Percentiles rank a stretch among this genome's conserved stretches.
phyloP scores from a whole-genome alignment of 2,797 vertebrate genomes.

The Betta splendens region DNA sequence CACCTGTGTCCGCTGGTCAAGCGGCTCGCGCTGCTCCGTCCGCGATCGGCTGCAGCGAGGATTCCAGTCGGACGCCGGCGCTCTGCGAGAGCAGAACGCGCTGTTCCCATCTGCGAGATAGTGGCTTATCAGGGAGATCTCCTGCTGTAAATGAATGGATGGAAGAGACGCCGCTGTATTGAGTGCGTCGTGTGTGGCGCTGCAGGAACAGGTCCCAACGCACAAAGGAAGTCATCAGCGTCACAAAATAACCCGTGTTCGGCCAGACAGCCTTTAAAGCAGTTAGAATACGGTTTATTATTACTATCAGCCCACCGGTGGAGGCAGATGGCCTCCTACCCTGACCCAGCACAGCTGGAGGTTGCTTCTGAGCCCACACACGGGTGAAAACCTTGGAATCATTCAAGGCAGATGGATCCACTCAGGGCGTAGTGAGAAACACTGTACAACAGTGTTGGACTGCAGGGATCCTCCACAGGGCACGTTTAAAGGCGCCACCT shows the following conservation, averaged over 20 bases:
- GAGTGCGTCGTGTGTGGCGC: slow-evolving; percentile 20
- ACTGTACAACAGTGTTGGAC: slow-evolving; percentile 9
- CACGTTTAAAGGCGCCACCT: slow-evolving; percentile 38
- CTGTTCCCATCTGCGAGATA: slow-evolving; percentile 69
- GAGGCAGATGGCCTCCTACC: too few relatives aligned
- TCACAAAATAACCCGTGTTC: too few relatives aligned
- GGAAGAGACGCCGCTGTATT: slow-evolving; percentile 40
- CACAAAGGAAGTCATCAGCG: neutral
- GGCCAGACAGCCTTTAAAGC: too few relatives aligned
- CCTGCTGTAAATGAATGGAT: slow-evolving; percentile 53
- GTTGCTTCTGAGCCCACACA: too few relatives aligned
- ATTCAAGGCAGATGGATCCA: neutral
- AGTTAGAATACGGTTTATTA: too few relatives aligned
- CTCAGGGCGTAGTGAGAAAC: neutral
- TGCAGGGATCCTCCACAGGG: slow-evolving; percentile 22
- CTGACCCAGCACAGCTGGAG: too few relatives aligned
- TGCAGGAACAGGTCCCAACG: slow-evolving; percentile 25
- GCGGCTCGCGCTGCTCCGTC: slow-evolving; percentile 39
- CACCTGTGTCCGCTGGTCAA: slow-evolving; percentile 53
- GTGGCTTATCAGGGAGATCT: slow-evolving; percentile 70
- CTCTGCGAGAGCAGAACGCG: too few relatives aligned
- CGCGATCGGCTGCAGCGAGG: too few relatives aligned
- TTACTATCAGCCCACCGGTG: too few relatives aligned
- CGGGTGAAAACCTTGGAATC: too few relatives aligned
- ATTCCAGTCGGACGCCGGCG: too few relatives aligned